Percentiles rank a stretch among this genome's conserved stretches.
Evolutionary conservation across 1,140 invertebrate genomes (phyloP).

Genomic region (Globodera rostochiensis): DNA sequence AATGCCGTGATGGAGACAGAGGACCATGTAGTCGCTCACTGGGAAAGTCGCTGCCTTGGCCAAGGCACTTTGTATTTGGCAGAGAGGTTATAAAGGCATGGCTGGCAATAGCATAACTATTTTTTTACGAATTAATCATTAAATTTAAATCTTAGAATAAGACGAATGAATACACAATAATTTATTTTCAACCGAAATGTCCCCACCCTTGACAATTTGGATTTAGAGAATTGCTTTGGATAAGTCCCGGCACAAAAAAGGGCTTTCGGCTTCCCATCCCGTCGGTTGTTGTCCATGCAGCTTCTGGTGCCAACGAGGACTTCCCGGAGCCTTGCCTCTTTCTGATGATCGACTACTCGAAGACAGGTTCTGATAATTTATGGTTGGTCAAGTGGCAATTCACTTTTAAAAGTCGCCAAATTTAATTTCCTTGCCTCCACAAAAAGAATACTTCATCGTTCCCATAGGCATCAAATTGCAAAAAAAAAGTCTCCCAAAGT

Average conservation of each 20-base stretch:
- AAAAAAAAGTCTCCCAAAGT: too few species aligned
- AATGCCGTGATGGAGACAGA: slow-evolving; percentile 27
- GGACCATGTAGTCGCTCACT: slow-evolving; percentile 38
- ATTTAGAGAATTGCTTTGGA: slow-evolving; percentile 40
- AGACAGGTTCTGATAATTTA: background rate
- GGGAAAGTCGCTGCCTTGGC: slow-evolving; percentile 34
- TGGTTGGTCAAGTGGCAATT: background rate
- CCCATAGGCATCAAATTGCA: too few species aligned
- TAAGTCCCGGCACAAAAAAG: slow-evolving; percentile 21
- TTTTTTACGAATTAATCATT: slow-evolving; percentile 10
- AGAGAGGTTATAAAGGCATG: slow-evolving; percentile 26
- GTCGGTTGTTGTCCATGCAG: slow-evolving; percentile 44
- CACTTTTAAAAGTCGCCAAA: background rate
- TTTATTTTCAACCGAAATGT: too few species aligned
- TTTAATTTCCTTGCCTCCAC: too few species aligned
- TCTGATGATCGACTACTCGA: slow-evolving; percentile 33
- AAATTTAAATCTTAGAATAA: background rate
- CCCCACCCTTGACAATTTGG: background rate
- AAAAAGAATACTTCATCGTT: too few species aligned
- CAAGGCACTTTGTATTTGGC: slow-evolving; percentile 35
- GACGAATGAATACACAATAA: too few species aligned
- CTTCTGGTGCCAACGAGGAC: slow-evolving; percentile 35
- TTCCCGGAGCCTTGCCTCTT: slow-evolving; percentile 43
- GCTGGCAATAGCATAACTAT: background rate
- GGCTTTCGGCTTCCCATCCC: slow-evolving; percentile 36